These are phyloP conservation scores for Ctena decussata DNA, from an alignment of 2,888 invertebrate genomes.

Conservation along the genomic window DNA sequence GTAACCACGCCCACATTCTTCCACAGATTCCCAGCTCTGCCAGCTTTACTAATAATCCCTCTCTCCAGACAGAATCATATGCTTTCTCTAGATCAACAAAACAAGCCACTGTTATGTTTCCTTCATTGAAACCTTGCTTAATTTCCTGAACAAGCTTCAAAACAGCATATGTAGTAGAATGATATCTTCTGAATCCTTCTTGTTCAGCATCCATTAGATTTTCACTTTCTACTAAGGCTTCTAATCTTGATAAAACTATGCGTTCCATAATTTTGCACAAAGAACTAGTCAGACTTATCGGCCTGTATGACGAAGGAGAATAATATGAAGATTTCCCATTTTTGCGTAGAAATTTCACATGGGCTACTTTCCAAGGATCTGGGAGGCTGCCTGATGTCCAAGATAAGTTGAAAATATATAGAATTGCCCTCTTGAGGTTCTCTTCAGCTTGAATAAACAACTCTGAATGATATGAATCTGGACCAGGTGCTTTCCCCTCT, in stretches of 20 bases:
- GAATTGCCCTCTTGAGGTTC: neutral
- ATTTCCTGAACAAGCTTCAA: neutral
- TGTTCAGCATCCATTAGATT: neutral
- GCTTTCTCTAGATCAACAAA: neutral
- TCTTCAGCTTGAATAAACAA: neutral
- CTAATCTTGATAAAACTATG: neutral
- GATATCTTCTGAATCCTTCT: neutral
- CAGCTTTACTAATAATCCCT: slow-evolving; percentile 2
- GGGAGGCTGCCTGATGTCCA: neutral
- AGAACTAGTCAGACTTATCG: neutral
- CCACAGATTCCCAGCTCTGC: neutral
- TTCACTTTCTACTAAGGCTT: neutral
- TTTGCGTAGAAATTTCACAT: neutral
- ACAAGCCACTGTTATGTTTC: neutral
- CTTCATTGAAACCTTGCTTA: neutral
- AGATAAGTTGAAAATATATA: neutral
- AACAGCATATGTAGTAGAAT: neutral
- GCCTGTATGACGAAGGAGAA: neutral
- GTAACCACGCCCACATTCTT: neutral
- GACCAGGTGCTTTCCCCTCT: neutral
- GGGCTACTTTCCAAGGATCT: neutral
- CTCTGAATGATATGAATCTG: neutral
- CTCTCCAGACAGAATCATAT: slow-evolving; percentile 30
- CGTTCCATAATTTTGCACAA: neutral
- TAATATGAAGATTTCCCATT: neutral